A percentile compares a stretch with the other conserved stretches of the same genome.
Evolutionary conservation across 2,113 vertebrate genomes (phyloP).

Genomic region (Phaethornis superciliosus): DNA sequence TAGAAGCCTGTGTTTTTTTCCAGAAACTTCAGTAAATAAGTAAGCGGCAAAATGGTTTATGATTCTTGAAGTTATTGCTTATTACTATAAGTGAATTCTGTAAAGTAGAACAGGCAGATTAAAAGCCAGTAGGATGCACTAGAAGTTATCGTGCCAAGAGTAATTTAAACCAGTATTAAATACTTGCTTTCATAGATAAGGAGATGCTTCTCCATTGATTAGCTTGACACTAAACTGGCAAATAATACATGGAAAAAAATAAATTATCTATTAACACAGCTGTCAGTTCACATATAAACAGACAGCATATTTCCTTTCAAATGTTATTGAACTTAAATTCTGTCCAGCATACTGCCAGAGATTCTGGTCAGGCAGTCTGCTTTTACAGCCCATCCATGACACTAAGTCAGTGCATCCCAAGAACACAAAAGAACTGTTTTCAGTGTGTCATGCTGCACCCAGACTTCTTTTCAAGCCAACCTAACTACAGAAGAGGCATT

Average conservation of each 20-base stretch:
- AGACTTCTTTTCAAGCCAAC: not conserved
- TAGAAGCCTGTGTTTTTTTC: not conserved
- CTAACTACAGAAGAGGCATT: not conserved
- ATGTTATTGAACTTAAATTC: not conserved
- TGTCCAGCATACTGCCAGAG: not conserved
- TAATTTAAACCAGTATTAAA: slow-evolving; percentile 59
- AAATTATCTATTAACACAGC: not conserved
- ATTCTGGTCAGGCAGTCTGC: not conserved
- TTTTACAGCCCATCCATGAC: slow-evolving; percentile 1
- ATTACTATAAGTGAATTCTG: slow-evolving; percentile 57
- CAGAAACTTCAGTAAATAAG: not conserved
- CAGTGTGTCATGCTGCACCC: not conserved
- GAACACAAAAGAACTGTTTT: not conserved
- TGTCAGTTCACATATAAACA: not conserved
- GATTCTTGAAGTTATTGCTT: slow-evolving; percentile 41
- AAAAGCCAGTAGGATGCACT: slow-evolving; percentile 55
- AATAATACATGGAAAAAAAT: slow-evolving; percentile 7
- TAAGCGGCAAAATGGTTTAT: not conserved
- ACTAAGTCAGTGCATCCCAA: not conserved
- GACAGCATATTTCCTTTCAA: not conserved
- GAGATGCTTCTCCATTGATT: slow-evolving; percentile 33
- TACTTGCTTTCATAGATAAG: slow-evolving; percentile 42
- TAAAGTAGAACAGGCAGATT: slow-evolving; percentile 58
- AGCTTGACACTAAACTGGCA: slow-evolving; percentile 44
- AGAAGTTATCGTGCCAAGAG: slow-evolving; percentile 49